phyloP scores from a whole-genome alignment of 2,888 invertebrate species.

The Bhutanitis thaidina region DNA sequence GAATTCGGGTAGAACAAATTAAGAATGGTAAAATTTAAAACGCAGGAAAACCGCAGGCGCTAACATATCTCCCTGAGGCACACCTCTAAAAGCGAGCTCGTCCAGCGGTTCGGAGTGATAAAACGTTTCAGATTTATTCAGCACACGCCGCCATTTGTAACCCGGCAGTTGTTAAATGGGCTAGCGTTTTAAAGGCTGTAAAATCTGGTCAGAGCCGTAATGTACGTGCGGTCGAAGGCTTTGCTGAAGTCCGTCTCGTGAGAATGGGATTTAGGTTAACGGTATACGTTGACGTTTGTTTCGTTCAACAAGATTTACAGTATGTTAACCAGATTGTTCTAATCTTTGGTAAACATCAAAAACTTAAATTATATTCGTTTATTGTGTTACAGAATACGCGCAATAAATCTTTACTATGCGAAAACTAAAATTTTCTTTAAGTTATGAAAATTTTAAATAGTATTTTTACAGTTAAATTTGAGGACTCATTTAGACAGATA shows the following conservation, averaged over 20 bases:
- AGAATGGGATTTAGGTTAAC: constrained; percentile 20
- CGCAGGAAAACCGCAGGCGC: constrained; percentile 35
- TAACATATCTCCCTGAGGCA: constrained; percentile 42
- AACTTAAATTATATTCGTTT: too few relatives aligned
- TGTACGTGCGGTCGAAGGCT: constrained; percentile 39
- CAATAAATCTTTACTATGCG: too few relatives aligned
- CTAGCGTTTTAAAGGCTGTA: constrained; percentile 49
- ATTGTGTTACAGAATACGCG: too few relatives aligned
- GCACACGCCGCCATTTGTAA: constrained; percentile 55
- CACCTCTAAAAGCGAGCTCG: constrained; percentile 37
- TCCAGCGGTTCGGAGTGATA: constrained; percentile 55
- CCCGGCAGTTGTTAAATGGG: constrained; percentile 54
- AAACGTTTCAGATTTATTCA: constrained; percentile 63
- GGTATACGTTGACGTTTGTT: constrained; percentile 9
- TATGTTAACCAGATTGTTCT: too few relatives aligned
- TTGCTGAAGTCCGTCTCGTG: constrained; percentile 22
- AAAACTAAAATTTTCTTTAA: too few relatives aligned
- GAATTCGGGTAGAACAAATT: constrained; percentile 4
- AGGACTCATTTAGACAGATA: too few relatives aligned
- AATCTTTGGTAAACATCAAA: too few relatives aligned
- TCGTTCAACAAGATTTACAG: constrained; percentile 5
- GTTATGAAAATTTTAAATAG: too few relatives aligned
- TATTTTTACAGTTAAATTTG: too few relatives aligned
- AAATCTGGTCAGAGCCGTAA: constrained; percentile 42
- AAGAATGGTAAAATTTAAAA: constrained; percentile 14